These are phyloP conservation scores for Thymelicus sylvestris DNA, from an alignment of 2,888 invertebrate species.

Conservation along the genomic window DNA sequence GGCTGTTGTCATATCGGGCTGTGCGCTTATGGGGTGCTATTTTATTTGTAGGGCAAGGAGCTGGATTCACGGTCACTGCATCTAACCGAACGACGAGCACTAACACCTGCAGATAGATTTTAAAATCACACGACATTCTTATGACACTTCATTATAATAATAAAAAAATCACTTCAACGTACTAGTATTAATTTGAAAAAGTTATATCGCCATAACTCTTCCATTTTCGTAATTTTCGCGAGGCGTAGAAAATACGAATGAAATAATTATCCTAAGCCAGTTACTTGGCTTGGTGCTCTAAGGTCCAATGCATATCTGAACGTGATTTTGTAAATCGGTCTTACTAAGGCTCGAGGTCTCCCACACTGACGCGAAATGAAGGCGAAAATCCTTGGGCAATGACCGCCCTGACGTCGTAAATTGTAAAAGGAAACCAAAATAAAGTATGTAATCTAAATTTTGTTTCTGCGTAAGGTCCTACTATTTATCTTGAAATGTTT, in stretches of 20 bases:
- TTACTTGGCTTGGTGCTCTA: conserved; percentile 51
- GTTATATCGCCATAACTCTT: conserved; percentile 11
- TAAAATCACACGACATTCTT: conserved; percentile 16
- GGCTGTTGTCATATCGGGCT: conserved; percentile 49
- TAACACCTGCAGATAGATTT: conserved; percentile 50
- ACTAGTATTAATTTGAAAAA: conserved; percentile 38
- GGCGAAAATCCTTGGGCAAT: conserved; percentile 66
- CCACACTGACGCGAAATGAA: conserved; percentile 65
- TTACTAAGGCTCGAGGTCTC: conserved; percentile 61
- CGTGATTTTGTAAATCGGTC: conserved; percentile 53
- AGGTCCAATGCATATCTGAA: conserved; percentile 60
- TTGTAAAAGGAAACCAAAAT: conserved; percentile 25
- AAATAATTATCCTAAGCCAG: conserved; percentile 6
- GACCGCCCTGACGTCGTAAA: conserved; percentile 50
- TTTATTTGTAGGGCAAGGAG: conserved; percentile 75
- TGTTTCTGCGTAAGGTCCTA: conserved; percentile 39
- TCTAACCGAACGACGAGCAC: conserved; percentile 51
- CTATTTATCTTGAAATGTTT: too few species aligned
- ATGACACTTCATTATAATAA: conserved; percentile 18
- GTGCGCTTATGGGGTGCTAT: conserved; percentile 69
- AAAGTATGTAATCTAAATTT: conserved; percentile 8
- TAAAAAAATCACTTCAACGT: conserved; percentile 28
- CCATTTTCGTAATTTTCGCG: conserved; percentile 19
- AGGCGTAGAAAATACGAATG: conserved; percentile 2
- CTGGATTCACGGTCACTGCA: conserved; percentile 66